A percentile compares a stretch with the other conserved stretches of the same genome.
These are phyloP conservation scores for Taenioides sp. DNA, from an alignment of 2,797 vertebrate genomes.

Conservation along the genomic window DNA sequence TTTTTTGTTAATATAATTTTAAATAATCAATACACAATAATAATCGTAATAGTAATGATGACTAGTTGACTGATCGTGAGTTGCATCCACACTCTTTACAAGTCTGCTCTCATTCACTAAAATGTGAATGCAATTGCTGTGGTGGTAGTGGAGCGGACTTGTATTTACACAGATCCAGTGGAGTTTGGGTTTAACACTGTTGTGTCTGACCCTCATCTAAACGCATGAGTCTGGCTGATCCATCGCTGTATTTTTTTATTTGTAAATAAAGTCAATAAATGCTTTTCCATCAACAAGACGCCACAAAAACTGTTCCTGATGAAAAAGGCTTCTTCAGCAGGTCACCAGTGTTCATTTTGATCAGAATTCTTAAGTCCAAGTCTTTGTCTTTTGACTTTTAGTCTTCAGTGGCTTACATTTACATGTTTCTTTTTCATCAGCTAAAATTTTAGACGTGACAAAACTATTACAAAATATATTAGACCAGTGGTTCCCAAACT, in stretches of 20 bases:
- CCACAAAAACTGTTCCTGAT: neutral
- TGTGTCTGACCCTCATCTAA: conserved; percentile 30
- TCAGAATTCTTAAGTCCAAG: neutral
- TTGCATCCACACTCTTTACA: no score
- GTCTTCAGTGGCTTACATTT: no score
- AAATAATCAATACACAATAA: no score
- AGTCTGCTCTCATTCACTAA: no score
- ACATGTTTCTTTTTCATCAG: neutral
- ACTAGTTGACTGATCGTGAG: no score
- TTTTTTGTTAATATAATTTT: no score
- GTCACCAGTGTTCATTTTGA: neutral
- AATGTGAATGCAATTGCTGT: neutral
- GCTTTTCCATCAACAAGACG: conserved; percentile 1
- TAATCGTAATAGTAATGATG: no score
- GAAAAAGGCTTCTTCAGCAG: neutral
- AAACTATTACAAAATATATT: no score
- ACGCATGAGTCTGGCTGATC: conserved; percentile 49
- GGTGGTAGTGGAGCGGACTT: neutral
- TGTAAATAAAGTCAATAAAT: conserved; percentile 2
- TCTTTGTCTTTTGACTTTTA: no score
- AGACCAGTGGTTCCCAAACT: no score
- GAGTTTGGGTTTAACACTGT: conserved; percentile 4
- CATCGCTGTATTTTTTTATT: neutral
- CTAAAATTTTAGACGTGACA: neutral
- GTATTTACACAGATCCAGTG: neutral